phyloP scores from a whole-genome alignment of 2,113 vertebrate genomes.

The Chaetorhynchus papuensis region DNA sequence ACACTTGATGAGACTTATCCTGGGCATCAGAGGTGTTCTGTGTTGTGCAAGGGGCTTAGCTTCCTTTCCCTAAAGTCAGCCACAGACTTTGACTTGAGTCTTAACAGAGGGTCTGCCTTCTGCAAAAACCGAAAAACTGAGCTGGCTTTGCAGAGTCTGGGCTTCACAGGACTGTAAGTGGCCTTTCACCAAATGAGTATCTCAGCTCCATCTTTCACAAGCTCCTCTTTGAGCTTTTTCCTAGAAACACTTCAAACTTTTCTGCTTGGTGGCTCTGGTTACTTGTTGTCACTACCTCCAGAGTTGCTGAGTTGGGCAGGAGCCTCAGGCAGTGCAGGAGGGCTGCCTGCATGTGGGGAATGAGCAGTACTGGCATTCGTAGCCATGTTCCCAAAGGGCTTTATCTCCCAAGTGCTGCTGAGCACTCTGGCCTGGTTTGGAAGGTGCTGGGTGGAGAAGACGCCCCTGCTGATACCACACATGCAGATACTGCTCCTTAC shows the following conservation, averaged over 20 bases:
- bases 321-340: neutral
- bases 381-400: neutral
- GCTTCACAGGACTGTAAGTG: neutral
- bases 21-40: neutral
- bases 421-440: neutral
- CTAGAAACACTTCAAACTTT: neutral
- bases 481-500: neutral
- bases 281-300: neutral
- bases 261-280: neutral
- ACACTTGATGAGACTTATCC: neutral
- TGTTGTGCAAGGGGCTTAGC: neutral
- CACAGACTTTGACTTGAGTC: neutral
- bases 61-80: neutral
- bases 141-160: neutral
- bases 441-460: neutral
- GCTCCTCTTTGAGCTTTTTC: neutral
- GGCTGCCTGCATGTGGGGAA: neutral
- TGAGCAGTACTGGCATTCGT: neutral
- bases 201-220: neutral
- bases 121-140: neutral
- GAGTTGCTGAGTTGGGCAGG: neutral
- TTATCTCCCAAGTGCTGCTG: neutral
- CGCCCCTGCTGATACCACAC: neutral
- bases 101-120: neutral
- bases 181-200: neutral